Evolutionary conservation across 2,888 invertebrate genomes (phyloP), one percentile per base, ranked within the genome.

Genomic region (Micropterix aruncella): DNA sequence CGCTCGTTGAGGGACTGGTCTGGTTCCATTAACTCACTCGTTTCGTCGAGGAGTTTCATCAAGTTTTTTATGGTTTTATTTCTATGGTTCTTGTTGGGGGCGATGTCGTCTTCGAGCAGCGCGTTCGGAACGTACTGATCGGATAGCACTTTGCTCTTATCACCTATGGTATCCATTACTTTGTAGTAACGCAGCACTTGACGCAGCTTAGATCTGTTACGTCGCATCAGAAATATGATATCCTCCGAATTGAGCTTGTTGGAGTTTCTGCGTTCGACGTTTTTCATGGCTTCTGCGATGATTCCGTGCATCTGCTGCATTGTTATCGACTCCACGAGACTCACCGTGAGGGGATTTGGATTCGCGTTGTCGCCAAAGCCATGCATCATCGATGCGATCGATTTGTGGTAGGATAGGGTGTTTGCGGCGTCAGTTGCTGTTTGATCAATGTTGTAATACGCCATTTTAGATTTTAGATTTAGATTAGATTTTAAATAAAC

Each of bases 331-430:
- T 94, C 92, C 0, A 94, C 81, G 41, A 93, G 64, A 44, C 80
- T 76, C 0, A 92, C 91, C 1, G 92, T 86, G 39, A 87, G 88
- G 1, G 79, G 72, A 38, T 86, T 74, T 0, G 93, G 92, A 48
- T 80, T 80, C 16, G 83, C 78, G 55, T 84, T 83, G 57, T 94
- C 94, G 0, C 94, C 94, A 57, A 92, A 89, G n/a, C 91, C 92
- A 54, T 89, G 85, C 92, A 91, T 87, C 78, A 91, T 90, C 54
- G 79, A 75, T 1, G 84, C 80, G 52, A 90, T 87, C 65, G 90
- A 87, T 62, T 74, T 69, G 57, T 72, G 72, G 53, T 73, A 77
- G 44, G 73, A 70, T 19, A 38, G n/a, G n/a, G n/a, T n/a, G 15
- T 14, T 15, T 14, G 9, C 38, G 15, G 4, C 15, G 14, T 38